Evolutionary conservation across 2,113 vertebrate genomes (phyloP), one percentile per base, ranked within the genome.

Genomic region (Planiliza haematocheilus): DNA sequence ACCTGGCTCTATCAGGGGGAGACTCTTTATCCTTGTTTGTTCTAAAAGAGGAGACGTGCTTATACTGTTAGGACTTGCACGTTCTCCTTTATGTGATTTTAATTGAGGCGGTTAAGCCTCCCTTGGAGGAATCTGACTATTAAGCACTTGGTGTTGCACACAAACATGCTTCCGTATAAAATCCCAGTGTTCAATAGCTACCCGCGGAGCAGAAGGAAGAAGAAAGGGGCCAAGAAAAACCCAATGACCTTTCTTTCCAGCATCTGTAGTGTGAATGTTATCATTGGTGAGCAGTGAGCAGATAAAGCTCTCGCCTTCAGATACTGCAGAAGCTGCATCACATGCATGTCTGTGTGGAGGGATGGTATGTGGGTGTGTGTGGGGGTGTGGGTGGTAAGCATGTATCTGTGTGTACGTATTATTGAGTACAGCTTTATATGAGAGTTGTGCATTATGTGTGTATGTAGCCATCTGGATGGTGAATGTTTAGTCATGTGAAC

Each of bases 81-180:
- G 1, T 74, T 81, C 48, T 77, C 57, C 73, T 88, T 89, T 87
- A 90, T 88, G 80, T 43, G 88, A 62, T 90, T 91, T 92, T 89
- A 89, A 89, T 90, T 87, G 74, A 86, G 83, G 63, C 75, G 68
- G 86, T 88, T 88, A 87, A 87, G 83, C 76, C 78, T 81, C 74
- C 81, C 86, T 81, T 60, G 59, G 74, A 81, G 78, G 65, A 82
- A 83, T 74, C 74, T 80, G 66, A 57, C 72, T 77, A 71, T 86
- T 78, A 77, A 86, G 62, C 71, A 56, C 55, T 79, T 37, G 16
- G 48, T 73, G 65, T 77, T 75, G 42, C 78, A 81, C 65, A 83
- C 77, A 88, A 78, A 70, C 77, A 74, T 71, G 73, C 73, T 65
- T 72, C 66, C 20, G 10, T 55, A 74, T 66, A 72, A 81, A 77